These are phyloP conservation scores for Trissolcus japonicus DNA, from an alignment of 2,888 invertebrate genomes.

Conservation along the genomic window DNA sequence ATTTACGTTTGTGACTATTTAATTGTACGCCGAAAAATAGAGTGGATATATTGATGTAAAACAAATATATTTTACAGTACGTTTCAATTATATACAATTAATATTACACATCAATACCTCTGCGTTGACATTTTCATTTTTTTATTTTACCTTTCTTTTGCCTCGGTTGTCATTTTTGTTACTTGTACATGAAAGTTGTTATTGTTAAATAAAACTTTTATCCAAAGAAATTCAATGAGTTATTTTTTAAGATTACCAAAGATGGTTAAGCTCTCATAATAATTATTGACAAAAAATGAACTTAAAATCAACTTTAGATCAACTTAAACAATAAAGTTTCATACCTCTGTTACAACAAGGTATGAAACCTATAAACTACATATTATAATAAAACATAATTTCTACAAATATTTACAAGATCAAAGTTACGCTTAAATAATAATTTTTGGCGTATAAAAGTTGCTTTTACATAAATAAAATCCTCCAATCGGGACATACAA, in stretches of 20 bases:
- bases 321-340: neutral
- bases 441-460: constrained; percentile 26
- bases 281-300: neutral
- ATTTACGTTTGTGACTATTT: constrained; percentile 41
- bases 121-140: constrained; percentile 55
- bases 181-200: constrained; percentile 56
- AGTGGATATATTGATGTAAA: constrained; percentile 52
- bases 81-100: constrained; percentile 54
- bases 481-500: neutral
- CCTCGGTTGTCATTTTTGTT: constrained; percentile 42
- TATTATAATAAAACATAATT: constrained; percentile 1
- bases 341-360: neutral
- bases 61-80: constrained; percentile 54
- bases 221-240: constrained; percentile 36
- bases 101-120: constrained; percentile 53
- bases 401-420: constrained; percentile 48
- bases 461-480: constrained; percentile 34
- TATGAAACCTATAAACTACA: neutral
- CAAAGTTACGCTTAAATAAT: constrained; percentile 12
- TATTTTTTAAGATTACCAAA: neutral
- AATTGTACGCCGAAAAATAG: constrained; percentile 47
- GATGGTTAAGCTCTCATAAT: constrained; percentile 12
- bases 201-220: constrained; percentile 57
- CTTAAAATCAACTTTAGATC: neutral
- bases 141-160: constrained; percentile 44